These are phyloP conservation scores for Paramisgurnus dabryanus DNA, from an alignment of 2,113 vertebrate genomes.

Conservation along the genomic window DNA sequence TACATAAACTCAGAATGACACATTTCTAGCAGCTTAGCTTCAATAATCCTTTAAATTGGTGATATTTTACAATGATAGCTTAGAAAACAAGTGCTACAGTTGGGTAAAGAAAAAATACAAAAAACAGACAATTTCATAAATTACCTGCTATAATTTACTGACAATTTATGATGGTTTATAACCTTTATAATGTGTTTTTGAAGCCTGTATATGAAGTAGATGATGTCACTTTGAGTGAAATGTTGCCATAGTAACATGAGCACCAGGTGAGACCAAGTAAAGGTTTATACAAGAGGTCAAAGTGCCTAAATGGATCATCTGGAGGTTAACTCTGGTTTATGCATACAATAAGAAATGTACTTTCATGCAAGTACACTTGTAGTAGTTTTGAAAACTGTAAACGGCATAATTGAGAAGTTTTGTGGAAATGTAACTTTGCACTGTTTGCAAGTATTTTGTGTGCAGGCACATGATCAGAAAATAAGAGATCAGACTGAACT, in stretches of 20 bases:
- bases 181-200: neutral
- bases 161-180: neutral
- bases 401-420: conserved; percentile 10
- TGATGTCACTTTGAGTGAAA: neutral
- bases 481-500: neutral
- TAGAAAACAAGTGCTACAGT: conserved; percentile 14
- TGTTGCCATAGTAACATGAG: neutral
- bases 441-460: neutral
- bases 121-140: neutral
- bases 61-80: conserved; percentile 49
- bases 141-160: neutral
- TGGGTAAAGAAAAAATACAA: neutral
- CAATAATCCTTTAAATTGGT: conserved; percentile 57
- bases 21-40: conserved; percentile 69
- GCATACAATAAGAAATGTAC: conserved; percentile 3
- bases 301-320: neutral
- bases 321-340: conserved; percentile 15
- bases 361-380: neutral
- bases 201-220: neutral
- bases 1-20: conserved; percentile 55
- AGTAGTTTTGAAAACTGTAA: conserved; percentile 31
- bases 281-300: conserved; percentile 2
- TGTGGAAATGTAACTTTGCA: neutral
- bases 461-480: conserved; percentile 22
- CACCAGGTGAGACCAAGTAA: neutral